Conservation (phyloP, 2,888 invertebrate species). For the Camponotus fellah region DNA sequence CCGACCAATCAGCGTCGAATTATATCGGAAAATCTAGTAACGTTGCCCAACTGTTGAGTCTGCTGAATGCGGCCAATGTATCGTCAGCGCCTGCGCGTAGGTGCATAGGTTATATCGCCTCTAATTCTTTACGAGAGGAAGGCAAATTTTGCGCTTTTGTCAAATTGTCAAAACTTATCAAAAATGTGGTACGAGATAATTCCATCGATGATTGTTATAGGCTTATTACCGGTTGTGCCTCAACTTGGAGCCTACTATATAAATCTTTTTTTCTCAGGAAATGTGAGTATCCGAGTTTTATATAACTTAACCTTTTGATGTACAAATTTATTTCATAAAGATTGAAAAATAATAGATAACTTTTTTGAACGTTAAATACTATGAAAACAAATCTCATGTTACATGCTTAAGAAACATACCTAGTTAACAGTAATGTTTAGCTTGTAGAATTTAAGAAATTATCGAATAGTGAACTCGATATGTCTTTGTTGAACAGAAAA, state of each 20-base stretch:
- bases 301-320: conserved; percentile 57
- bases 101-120: neutral
- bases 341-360: neutral
- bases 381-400: neutral
- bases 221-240: conserved; percentile 37
- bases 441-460: neutral
- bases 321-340: neutral
- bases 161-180: neutral
- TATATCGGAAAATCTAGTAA: too few relatives aligned
- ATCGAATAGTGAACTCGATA: neutral
- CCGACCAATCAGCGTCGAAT: too few relatives aligned
- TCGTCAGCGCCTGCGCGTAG: neutral
- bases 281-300: conserved; percentile 54
- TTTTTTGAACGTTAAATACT: neutral
- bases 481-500: neutral
- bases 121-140: neutral
- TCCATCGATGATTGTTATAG: conserved; percentile 70
- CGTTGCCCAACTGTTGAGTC: too few relatives aligned
- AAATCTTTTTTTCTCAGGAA: neutral
- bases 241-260: rapidly evolving
- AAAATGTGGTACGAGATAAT: conserved; percentile 80
- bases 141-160: neutral
- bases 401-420: neutral
- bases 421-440: neutral
- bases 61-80: too few relatives aligned